Percentiles rank a stretch among this genome's conserved stretches.
phyloP scores from a whole-genome alignment of 2,113 vertebrate genomes.

The Nothoprocta pentlandii region DNA sequence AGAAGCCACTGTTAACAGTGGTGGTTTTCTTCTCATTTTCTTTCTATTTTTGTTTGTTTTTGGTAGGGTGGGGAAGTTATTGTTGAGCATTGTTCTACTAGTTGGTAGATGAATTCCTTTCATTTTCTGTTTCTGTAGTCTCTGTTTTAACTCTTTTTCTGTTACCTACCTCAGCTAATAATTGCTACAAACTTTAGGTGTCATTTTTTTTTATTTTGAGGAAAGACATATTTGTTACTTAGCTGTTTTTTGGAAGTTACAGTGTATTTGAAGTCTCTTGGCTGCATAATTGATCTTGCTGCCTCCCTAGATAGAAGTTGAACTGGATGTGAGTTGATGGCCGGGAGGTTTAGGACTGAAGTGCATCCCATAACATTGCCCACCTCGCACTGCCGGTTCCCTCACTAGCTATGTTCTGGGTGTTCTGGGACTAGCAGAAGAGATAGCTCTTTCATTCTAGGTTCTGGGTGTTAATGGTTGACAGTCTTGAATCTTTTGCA shows the following conservation, averaged over 20 bases:
- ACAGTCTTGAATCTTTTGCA: neutral
- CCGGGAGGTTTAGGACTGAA: neutral
- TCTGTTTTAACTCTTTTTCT: neutral
- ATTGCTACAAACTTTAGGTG: neutral
- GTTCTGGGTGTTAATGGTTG: neutral
- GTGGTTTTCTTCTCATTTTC: neutral
- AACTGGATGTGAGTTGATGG: neutral
- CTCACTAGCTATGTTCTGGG: neutral
- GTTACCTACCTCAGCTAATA: neutral
- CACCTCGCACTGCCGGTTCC: neutral
- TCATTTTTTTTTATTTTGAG: neutral
- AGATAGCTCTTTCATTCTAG: neutral
- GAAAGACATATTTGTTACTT: neutral
- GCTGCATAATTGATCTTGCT: neutral
- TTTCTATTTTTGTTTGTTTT: neutral
- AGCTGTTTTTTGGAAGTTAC: neutral
- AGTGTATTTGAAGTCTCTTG: neutral
- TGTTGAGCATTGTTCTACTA: neutral
- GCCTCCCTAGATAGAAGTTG: neutral
- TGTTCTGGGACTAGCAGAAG: neutral
- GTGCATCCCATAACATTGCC: neutral
- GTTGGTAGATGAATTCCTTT: neutral
- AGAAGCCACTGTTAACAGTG: neutral
- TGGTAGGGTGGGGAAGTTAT: fast-evolving
- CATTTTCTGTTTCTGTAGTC: neutral